These are phyloP conservation scores for Psylliodes chrysocephalus DNA, from an alignment of 2,888 invertebrate species.

Conservation along the genomic window DNA sequence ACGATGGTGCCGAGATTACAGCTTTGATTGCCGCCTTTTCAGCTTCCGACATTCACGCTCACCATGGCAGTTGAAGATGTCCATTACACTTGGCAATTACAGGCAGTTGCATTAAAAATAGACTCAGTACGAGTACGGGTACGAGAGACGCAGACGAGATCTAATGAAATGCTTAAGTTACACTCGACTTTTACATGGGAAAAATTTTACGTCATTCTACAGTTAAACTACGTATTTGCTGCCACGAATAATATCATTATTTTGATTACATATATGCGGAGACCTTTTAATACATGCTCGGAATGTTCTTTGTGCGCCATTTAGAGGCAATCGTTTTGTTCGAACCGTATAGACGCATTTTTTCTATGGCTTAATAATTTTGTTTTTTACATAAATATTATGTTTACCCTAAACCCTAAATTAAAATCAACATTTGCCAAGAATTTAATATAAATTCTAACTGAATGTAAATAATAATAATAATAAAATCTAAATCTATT, in stretches of 20 bases:
- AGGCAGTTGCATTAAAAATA: slow-evolving; percentile 54
- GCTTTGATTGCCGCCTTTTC: slow-evolving; percentile 57
- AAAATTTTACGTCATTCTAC: slow-evolving; percentile 40
- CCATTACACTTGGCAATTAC: slow-evolving; percentile 57
- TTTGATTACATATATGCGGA: slow-evolving; percentile 35
- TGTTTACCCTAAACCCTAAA: too few relatives aligned
- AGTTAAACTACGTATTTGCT: slow-evolving; percentile 38
- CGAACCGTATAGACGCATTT: too few relatives aligned
- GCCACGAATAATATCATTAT: slow-evolving; percentile 36
- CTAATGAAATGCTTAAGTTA: slow-evolving; percentile 50
- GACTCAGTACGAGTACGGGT: slow-evolving; percentile 46
- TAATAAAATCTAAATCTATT: too few relatives aligned
- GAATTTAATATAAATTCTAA: too few relatives aligned
- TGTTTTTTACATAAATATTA: too few relatives aligned
- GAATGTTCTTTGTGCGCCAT: slow-evolving; percentile 4
- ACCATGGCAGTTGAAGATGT: slow-evolving; percentile 56
- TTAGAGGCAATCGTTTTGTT: too few relatives aligned
- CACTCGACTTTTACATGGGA: slow-evolving; percentile 43
- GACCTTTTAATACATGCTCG: slow-evolving; percentile 7
- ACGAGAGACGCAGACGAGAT: slow-evolving; percentile 42
- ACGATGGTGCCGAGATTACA: slow-evolving; percentile 47
- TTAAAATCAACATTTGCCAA: too few relatives aligned
- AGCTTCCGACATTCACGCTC: slow-evolving; percentile 59
- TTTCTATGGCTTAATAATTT: too few relatives aligned
- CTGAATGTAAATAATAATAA: too few relatives aligned